These are phyloP conservation scores for Eupithecia subumbrata DNA, from an alignment of 2,888 invertebrate genomes.

Conservation along the genomic window DNA sequence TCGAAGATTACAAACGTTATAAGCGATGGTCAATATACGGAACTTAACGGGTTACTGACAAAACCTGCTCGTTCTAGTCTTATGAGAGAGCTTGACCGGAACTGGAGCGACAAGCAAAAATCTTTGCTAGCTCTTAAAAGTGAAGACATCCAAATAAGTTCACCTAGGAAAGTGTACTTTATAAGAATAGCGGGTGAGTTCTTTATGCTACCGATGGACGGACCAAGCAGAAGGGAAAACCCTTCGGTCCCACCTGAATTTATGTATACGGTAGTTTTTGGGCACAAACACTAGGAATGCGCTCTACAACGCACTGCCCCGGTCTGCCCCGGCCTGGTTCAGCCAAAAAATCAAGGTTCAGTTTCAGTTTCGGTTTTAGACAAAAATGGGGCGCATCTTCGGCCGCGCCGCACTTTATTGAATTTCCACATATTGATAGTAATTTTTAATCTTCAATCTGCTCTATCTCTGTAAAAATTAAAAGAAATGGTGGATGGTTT, in stretches of 20 bases:
- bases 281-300: too few species aligned
- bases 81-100: constrained; percentile 72
- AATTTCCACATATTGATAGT: too few species aligned
- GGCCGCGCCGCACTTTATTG: too few species aligned
- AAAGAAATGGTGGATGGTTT: too few species aligned
- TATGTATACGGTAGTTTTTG: too few species aligned
- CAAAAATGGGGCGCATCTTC: too few species aligned
- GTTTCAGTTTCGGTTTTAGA: too few species aligned
- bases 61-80: constrained; percentile 73
- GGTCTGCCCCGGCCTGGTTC: too few species aligned
- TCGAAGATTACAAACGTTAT: constrained; percentile 75
- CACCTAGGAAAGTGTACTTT: constrained; percentile 78
- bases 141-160: constrained; percentile 76
- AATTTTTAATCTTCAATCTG: too few species aligned
- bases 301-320: too few species aligned
- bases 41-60: constrained; percentile 75
- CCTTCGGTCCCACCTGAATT: not conserved
- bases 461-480: too few species aligned
- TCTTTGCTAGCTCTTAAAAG: constrained; percentile 63
- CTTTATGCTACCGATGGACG: not conserved
- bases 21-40: constrained; percentile 66
- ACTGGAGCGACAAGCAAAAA: constrained; percentile 72
- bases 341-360: too few species aligned
- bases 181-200: constrained; percentile 74
- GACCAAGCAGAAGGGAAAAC: not conserved